Base-by-base conservation (phyloP, 2,888 invertebrate genomes). In the Ormyrus pomaceus region DNA sequence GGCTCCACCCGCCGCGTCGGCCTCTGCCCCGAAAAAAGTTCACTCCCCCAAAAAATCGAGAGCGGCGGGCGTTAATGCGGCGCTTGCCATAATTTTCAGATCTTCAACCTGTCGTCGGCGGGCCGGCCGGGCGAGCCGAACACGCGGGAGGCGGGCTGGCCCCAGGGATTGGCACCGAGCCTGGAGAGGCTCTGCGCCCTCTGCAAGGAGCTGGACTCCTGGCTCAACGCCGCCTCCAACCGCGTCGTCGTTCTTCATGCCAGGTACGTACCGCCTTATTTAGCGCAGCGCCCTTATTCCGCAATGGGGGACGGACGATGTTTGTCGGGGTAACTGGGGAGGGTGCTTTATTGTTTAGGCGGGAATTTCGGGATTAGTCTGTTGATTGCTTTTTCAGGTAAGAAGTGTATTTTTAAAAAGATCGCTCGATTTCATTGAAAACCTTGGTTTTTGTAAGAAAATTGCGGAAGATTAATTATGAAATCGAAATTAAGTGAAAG, bases 181-280 rank as follows among this genome's bases (percentile, higher is more conserved):
- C 92, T 98, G 79, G 98, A 98, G 91, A 93, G 95, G 84, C 93
- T 98, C 48, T 98, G 98, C 91, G 96, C 96, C 83, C 95, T 98
- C 79, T 98, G 98, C 92, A 98, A 98, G 91, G 95, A 96, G 88
- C 95, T 98, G 86, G 98, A 98, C 91, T 95, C 96, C 87, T 98
- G 97, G 97, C 93, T 98, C 72, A 95, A 95, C 69, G 95, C 94
- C 70, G 95, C 96, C 87, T 94, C 95, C 34, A 95, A 95, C 90
- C 95, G 97, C 88, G 96, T 98, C 83, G 96, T 96, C 58, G 96
- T 98, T 80, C 92, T 98, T 73, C 95, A 98, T 88, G 96, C 97
- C 86, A 96, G 96, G 95, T 95, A 92, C 89, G 45, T 69, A 11
- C 13, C 13, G 58, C 10, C 13, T 34, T 34, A 34, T 34, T 34